Evolutionary conservation across 2,113 vertebrate genomes (phyloP).

Genomic region (Hippolais icterina): DNA sequence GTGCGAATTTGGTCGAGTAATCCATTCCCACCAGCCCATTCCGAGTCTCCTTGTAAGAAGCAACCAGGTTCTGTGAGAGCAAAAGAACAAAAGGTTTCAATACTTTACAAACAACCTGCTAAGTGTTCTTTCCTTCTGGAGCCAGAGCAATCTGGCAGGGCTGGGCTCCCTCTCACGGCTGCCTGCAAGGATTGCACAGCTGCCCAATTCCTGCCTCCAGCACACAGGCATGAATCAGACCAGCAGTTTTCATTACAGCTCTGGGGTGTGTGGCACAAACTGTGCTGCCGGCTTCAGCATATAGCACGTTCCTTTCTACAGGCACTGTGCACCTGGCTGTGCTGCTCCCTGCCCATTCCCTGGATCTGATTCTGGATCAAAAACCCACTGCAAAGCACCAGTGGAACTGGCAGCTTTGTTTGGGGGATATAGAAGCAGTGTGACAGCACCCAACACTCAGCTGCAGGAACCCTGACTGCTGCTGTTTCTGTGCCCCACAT

Average conservation of each 20-base stretch:
- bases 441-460: background rate
- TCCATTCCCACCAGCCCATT: conserved; percentile 79
- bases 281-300: background rate
- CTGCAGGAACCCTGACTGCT: background rate
- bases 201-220: background rate
- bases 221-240: background rate
- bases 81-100: background rate
- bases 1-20: conserved; percentile 84
- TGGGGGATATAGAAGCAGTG: background rate
- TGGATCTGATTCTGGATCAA: background rate
- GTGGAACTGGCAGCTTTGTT: background rate
- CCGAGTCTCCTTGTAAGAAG: conserved; percentile 81
- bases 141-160: background rate
- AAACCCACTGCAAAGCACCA: background rate
- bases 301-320: background rate
- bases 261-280: background rate
- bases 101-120: background rate
- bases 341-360: background rate
- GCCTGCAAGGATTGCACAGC: background rate
- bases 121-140: background rate
- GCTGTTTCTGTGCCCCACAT: background rate
- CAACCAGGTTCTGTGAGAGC: conserved; percentile 72
- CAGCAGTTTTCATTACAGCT: background rate
- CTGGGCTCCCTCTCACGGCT: background rate
- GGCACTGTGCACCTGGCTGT: background rate